Percentiles rank a stretch among this genome's conserved stretches.
Conservation (phyloP, 2,888 invertebrate genomes). For the Adelognathus sp. region DNA sequence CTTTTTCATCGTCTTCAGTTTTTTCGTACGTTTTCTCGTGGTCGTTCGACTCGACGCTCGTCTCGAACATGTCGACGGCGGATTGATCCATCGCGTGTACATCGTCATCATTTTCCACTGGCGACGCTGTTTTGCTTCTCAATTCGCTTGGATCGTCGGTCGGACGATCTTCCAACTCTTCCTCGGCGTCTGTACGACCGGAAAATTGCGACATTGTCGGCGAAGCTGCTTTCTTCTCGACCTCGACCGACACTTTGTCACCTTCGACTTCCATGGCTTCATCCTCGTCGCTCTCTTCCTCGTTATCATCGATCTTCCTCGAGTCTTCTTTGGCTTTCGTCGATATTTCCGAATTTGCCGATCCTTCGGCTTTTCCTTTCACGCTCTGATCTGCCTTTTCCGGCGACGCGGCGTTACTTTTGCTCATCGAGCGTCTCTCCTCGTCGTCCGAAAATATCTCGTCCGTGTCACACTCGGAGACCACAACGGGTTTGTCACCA, state of each 20-base stretch:
- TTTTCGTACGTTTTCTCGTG: background rate
- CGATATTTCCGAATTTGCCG: background rate
- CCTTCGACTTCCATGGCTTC: background rate
- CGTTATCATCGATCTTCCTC: background rate
- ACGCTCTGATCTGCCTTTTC: background rate
- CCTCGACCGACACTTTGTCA: background rate
- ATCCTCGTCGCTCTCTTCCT: background rate
- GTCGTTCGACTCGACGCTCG: background rate
- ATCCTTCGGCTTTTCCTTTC: background rate
- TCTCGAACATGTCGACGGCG: background rate
- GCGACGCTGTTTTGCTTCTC: background rate
- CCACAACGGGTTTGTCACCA: slow-evolving; percentile 17
- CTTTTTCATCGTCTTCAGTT: background rate
- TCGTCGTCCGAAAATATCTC: slow-evolving; percentile 70
- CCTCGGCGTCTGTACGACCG: background rate
- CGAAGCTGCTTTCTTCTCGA: background rate
- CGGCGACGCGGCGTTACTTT: background rate
- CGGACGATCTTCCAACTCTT: background rate
- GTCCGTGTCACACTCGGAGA: slow-evolving; percentile 71
- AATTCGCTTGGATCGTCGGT: background rate
- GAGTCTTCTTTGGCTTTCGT: background rate
- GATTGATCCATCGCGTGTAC: background rate
- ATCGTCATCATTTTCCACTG: background rate
- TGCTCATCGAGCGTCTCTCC: background rate
- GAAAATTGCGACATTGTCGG: slow-evolving; percentile 27